Conservation (phyloP, 2,113 vertebrate species). For the Hemiprocne comata region DNA sequence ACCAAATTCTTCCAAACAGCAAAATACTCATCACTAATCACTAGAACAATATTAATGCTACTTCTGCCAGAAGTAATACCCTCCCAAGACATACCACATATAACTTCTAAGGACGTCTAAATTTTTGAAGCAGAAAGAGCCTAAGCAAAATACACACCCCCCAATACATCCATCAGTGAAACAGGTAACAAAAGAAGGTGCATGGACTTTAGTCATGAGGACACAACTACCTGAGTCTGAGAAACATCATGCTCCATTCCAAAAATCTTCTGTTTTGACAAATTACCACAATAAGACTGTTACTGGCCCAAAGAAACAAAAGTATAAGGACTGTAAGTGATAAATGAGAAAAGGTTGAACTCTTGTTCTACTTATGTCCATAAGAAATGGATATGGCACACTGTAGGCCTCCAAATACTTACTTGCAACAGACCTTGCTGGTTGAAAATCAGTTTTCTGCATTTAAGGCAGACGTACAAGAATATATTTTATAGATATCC, state of each 20-base stretch:
- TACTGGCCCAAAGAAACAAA: neutral
- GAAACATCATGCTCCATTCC: neutral
- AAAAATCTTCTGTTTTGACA: neutral
- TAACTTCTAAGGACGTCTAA: neutral
- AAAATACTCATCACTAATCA: neutral
- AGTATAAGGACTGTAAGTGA: neutral
- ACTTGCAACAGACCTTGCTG: neutral
- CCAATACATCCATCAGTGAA: rapidly evolving
- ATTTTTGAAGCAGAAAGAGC: neutral
- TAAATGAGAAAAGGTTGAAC: neutral
- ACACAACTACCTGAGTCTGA: neutral
- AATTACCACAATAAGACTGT: neutral
- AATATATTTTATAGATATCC: neutral
- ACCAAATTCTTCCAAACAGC: neutral
- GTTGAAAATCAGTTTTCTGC: neutral
- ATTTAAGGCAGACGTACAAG: neutral
- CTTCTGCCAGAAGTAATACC: neutral
- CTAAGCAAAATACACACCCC: neutral
- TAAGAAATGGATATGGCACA: neutral
- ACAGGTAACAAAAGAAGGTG: neutral
- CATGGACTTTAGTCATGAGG: neutral
- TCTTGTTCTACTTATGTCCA: neutral
- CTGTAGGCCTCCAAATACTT: neutral
- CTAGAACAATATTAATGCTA: neutral
- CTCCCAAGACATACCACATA: neutral